Evolutionary conservation across 1,140 invertebrate species (phyloP), one percentile per base, ranked within the genome.

Genomic region (Drosophila santomea): DNA sequence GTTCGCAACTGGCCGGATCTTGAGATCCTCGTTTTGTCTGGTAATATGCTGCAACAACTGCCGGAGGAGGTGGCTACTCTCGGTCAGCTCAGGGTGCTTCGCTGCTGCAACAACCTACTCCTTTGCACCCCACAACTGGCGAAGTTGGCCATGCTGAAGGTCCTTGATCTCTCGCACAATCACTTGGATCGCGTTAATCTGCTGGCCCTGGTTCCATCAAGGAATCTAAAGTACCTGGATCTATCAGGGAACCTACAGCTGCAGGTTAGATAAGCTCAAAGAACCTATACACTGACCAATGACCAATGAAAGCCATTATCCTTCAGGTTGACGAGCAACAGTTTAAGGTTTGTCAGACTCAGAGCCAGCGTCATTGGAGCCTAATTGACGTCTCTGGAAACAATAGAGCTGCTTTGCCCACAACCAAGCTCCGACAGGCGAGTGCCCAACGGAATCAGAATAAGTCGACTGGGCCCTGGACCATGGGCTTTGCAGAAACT

Each of bases 141-240:
- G 14, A 95, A 95, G 92, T 94, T 96, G 76, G 93, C 94, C 15
- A 95, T 95, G 12, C 93, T 98, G 11, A 96, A 96, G 94, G 96
- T 97, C 39, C 92, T 97, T 38, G 97, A 97, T 93, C 93, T 97
- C 60, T 96, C 97, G 0, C 96, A 97, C 80, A 97, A 97, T 91
- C 96, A 97, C 91, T 91, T 97, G 44, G 96, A 97, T 84, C 94
- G 94, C 58, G 94, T 97, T 45, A 96, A 97, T 92, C 93, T 97
- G 61, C 94, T 95, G 41, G 93, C 95, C 1, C 83, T 97, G 25
- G 95, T 97, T 35, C 96, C 96, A 20, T 73, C 80, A 4, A 95
- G 96, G 44, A 96, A 97, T 89, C 93, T 97, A 10, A 96, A 97
- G 85, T 97, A 97, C 91, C 92, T 97, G 39, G 97, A 97, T 84